These are phyloP conservation scores for Geopemphigus sp. DNA, from an alignment of 1,140 invertebrate genomes.

Conservation along the genomic window DNA sequence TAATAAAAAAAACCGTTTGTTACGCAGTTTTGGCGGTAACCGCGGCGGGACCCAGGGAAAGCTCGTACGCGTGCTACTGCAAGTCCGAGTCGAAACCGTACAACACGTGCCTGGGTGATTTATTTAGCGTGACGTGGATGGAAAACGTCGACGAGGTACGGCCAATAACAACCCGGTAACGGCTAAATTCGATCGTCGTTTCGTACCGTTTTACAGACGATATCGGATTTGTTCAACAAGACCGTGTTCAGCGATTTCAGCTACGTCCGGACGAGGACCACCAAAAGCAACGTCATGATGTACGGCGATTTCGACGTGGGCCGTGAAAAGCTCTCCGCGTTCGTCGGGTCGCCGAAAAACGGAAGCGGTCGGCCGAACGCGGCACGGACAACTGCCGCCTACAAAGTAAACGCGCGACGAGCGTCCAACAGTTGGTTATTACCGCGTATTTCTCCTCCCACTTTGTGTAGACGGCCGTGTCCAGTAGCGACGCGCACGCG, in stretches of 20 bases:
- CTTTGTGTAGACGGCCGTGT: not conserved
- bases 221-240: not conserved
- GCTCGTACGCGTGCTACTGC: conserved; percentile 65
- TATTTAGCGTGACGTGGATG: conserved; percentile 70
- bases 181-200: not conserved
- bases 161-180: not conserved
- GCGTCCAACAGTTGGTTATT: too few relatives aligned
- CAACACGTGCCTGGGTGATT: conserved; percentile 58
- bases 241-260: not conserved
- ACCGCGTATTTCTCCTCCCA: too few relatives aligned
- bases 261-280: not conserved
- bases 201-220: not conserved
- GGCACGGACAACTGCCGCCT: too few relatives aligned
- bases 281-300: conserved; percentile 3
- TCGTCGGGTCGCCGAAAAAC: not conserved
- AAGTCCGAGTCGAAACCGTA: conserved; percentile 60
- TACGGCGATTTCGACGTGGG: conserved; percentile 21
- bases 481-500: not conserved
- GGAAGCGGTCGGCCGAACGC: accelerated
- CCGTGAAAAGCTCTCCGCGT: not conserved
- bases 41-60: conserved; percentile 63
- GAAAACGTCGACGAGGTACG: conserved; percentile 63
- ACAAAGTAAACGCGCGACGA: too few relatives aligned
- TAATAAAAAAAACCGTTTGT: conserved; percentile 10
- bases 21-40: conserved; percentile 65